Evolutionary conservation across 2,888 invertebrate genomes (phyloP).

Genomic region (Amiota mariae): DNA sequence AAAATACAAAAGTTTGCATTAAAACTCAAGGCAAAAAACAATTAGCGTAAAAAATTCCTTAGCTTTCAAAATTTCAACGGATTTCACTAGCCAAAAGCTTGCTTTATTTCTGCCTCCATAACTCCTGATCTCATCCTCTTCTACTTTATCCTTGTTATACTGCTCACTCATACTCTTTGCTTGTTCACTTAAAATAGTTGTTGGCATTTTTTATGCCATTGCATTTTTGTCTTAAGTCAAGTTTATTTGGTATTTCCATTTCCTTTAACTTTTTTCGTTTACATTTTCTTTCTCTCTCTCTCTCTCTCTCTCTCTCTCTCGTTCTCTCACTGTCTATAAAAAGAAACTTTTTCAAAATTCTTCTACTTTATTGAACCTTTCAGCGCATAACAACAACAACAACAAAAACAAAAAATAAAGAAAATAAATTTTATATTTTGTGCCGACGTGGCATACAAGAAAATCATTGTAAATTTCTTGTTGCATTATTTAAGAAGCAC

Average conservation of each 20-base stretch:
- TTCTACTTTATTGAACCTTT: constrained; percentile 16
- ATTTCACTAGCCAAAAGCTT: constrained; percentile 35
- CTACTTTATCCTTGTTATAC: background rate
- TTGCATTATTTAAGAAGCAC: too few relatives aligned
- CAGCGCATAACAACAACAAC: background rate
- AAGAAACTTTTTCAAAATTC: constrained; percentile 11
- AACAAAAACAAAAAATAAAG: constrained; percentile 13
- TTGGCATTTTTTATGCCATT: constrained; percentile 51
- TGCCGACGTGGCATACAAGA: too few relatives aligned
- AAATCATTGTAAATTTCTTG: too few relatives aligned
- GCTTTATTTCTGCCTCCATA: constrained; percentile 27
- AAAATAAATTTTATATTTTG: constrained; percentile 35
- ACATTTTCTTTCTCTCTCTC: too few relatives aligned
- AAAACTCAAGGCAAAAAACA: constrained; percentile 64
- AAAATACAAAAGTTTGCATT: constrained; percentile 69
- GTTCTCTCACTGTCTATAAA: background rate
- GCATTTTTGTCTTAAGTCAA: constrained; percentile 10
- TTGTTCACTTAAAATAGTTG: constrained; percentile 13
- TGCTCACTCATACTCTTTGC: background rate
- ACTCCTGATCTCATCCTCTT: too few relatives aligned
- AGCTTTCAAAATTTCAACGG: constrained; percentile 48
- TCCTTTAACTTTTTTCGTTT: background rate
- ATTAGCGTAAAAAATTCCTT: constrained; percentile 70
- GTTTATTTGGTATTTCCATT: background rate
- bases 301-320: too few relatives aligned